phyloP scores from a whole-genome alignment of 2,113 vertebrate species.

The Bujurquina vittata region DNA sequence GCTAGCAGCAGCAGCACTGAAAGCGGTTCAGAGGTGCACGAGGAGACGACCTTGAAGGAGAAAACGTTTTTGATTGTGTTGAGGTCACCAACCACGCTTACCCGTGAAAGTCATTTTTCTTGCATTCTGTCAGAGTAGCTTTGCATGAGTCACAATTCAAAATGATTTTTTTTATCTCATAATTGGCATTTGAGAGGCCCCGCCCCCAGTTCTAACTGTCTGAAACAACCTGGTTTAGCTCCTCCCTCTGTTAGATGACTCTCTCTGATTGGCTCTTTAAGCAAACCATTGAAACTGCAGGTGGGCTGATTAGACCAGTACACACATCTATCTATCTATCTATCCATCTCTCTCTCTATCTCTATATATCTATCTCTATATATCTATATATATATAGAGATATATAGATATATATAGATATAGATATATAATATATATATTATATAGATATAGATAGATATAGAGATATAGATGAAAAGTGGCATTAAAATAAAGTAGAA shows the following conservation, averaged over 20 bases:
- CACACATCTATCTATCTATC: no score
- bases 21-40: neutral
- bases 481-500: no score
- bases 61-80: neutral
- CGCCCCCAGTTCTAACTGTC: neutral
- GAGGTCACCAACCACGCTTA: neutral
- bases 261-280: neutral
- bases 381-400: no score
- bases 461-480: no score
- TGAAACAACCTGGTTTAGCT: neutral
- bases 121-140: neutral
- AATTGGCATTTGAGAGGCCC: accelerated
- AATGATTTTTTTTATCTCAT: accelerated
- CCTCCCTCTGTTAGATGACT: neutral
- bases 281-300: neutral
- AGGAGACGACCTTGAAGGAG: neutral
- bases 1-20: neutral
- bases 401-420: no score
- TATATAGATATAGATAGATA: no score
- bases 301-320: neutral
- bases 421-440: no score
- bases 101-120: neutral
- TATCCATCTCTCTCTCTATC: no score
- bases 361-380: no score
- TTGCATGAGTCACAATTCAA: no score